A percentile compares a stretch with the other conserved stretches of the same genome.
phyloP scores from a whole-genome alignment of 37 sponge, comb jelly and placozoan genomes.

The Hexactinellida sp. region DNA sequence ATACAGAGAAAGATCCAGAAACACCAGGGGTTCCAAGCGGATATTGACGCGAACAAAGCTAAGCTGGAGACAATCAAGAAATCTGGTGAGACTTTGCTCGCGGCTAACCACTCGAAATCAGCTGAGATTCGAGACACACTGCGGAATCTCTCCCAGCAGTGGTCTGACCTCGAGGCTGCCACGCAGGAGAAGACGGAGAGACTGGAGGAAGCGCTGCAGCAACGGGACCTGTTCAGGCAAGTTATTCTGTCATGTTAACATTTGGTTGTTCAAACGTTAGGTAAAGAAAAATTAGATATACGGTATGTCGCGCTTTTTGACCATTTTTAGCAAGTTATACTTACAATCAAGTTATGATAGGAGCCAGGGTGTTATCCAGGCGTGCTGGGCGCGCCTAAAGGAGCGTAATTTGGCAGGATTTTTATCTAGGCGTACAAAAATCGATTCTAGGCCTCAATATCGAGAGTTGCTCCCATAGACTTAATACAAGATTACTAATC shows the following conservation, averaged over 20 bases:
- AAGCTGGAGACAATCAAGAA: conserved; percentile 47
- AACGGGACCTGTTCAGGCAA: conserved; percentile 15
- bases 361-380: too few relatives aligned
- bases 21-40: conserved; percentile 83
- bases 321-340: too few relatives aligned
- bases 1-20: conserved; percentile 74
- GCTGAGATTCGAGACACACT: conserved; percentile 29
- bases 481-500: too few relatives aligned
- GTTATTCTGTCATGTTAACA: background rate
- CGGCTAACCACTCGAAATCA: conserved; percentile 39
- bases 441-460: too few relatives aligned
- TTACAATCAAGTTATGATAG: too few relatives aligned
- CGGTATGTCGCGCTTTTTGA: too few relatives aligned
- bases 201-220: conserved; percentile 29
- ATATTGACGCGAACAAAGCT: conserved; percentile 67
- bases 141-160: conserved; percentile 36
- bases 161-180: conserved; percentile 48
- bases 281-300: too few relatives aligned
- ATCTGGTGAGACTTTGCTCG: conserved; percentile 46
- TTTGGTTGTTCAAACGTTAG: background rate
- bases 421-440: too few relatives aligned
- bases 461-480: too few relatives aligned
- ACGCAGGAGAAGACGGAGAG: conserved; percentile 54
- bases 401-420: too few relatives aligned
- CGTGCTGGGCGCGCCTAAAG: too few relatives aligned